Conservation (phyloP, 2,888 invertebrate genomes). For the Osmoderma eremita region DNA sequence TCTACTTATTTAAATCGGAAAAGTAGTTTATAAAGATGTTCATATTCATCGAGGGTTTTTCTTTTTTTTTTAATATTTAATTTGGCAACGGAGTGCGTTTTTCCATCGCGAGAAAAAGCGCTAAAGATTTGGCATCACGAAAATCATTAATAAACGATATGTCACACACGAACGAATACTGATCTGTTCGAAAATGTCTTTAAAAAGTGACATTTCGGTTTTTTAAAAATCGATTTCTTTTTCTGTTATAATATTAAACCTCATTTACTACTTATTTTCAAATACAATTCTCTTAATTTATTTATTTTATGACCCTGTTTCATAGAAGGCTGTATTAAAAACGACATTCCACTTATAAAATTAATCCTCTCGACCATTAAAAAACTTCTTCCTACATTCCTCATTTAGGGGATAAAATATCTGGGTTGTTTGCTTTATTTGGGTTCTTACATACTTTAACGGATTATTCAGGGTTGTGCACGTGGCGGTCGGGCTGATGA, state of each 20-base stretch:
- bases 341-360: constrained; percentile 57
- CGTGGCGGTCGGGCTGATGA: not conserved
- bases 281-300: constrained; percentile 56
- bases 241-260: constrained; percentile 45
- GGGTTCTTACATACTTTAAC: not conserved
- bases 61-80: constrained; percentile 3
- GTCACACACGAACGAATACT: constrained; percentile 59
- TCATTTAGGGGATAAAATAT: constrained; percentile 12
- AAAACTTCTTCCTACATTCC: constrained; percentile 24
- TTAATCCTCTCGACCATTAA: not conserved
- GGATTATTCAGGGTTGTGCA: constrained; percentile 14
- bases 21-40: not conserved
- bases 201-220: not conserved
- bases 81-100: constrained; percentile 32
- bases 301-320: constrained; percentile 65
- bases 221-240: constrained; percentile 22
- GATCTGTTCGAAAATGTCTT: constrained; percentile 48
- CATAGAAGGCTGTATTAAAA: constrained; percentile 62
- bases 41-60: no score
- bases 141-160: constrained; percentile 34
- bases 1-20: not conserved
- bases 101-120: not conserved
- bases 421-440: not conserved
- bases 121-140: constrained; percentile 40
- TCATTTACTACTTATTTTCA: constrained; percentile 57